phyloP scores from a whole-genome alignment of 2,113 vertebrate species.

The Motacilla alba region DNA sequence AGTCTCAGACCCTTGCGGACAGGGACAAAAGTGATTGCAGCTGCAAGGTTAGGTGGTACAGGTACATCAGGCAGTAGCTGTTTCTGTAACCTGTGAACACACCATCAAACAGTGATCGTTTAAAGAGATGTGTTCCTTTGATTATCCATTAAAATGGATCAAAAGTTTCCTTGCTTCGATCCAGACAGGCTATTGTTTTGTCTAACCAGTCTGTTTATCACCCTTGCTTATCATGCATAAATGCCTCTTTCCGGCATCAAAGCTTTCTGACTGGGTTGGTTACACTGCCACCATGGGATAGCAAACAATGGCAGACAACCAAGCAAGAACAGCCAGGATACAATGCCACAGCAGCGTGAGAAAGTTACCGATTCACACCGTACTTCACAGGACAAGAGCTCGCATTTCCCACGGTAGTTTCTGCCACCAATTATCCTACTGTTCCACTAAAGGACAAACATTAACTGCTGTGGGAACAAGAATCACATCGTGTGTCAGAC shows the following conservation, averaged over 20 bases:
- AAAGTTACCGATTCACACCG: slow-evolving; percentile 69
- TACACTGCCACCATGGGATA: slow-evolving; percentile 71
- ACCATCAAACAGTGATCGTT: not conserved
- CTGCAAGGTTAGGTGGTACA: not conserved
- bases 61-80: not conserved
- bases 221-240: slow-evolving; percentile 49
- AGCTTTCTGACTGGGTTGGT: slow-evolving; percentile 66
- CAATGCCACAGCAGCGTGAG: slow-evolving; percentile 77
- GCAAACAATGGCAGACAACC: slow-evolving; percentile 76
- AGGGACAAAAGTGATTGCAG: not conserved
- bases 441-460: slow-evolving; percentile 69
- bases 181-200: slow-evolving; percentile 10
- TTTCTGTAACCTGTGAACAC: not conserved
- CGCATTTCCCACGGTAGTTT: slow-evolving; percentile 81
- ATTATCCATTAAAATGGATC: not conserved
- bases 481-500: slow-evolving; percentile 34
- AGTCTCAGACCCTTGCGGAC: not conserved
- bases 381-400: slow-evolving; percentile 22
- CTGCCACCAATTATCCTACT: slow-evolving; percentile 66
- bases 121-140: not conserved
- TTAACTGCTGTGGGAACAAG: slow-evolving; percentile 77
- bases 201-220: not conserved
- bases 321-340: slow-evolving; percentile 71
- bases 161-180: not conserved
- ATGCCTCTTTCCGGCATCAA: slow-evolving; percentile 68